Conservation (phyloP, 2,113 vertebrate genomes). For the Acanthochromis polyacanthus region DNA sequence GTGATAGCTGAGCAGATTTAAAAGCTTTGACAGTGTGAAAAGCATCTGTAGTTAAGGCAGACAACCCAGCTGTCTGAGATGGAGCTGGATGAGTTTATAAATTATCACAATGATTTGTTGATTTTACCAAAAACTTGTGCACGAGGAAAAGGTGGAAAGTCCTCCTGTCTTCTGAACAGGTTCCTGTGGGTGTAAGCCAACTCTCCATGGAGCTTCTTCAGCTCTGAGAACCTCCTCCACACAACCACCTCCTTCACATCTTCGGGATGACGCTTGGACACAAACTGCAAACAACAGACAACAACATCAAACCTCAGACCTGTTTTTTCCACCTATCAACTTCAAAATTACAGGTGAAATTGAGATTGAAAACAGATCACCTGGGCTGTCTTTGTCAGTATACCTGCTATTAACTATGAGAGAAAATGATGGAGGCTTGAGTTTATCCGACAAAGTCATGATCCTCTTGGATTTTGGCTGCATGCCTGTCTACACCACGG, state of each 20-base stretch:
- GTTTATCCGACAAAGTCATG: background rate
- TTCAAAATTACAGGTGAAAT: too few species aligned
- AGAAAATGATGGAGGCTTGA: background rate
- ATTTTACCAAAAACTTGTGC: constrained; percentile 90
- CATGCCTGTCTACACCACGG: constrained; percentile 12
- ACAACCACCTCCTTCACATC: constrained; percentile 92
- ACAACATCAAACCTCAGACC: background rate
- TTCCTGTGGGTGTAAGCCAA: constrained; percentile 92
- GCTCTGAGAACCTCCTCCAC: constrained; percentile 92
- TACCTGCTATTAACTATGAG: background rate
- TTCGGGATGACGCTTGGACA: constrained; percentile 89
- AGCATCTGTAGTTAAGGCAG: too few species aligned
- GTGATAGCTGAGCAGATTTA: background rate
- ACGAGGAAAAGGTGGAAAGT: constrained; percentile 90
- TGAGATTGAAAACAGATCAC: too few species aligned
- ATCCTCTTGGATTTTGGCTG: constrained; percentile 12
- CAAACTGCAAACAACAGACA: constrained; percentile 82
- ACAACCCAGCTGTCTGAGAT: too few species aligned
- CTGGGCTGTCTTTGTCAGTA: background rate
- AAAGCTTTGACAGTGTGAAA: too few species aligned
- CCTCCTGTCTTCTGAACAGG: constrained; percentile 90
- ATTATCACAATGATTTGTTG: background rate
- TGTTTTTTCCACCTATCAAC: too few species aligned
- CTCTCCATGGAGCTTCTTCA: constrained; percentile 92
- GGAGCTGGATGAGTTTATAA: too few species aligned